Percentiles rank a stretch among this genome's conserved stretches.
Conservation (phyloP, 2,797 vertebrate species). For the Semotilus atromaculatus region DNA sequence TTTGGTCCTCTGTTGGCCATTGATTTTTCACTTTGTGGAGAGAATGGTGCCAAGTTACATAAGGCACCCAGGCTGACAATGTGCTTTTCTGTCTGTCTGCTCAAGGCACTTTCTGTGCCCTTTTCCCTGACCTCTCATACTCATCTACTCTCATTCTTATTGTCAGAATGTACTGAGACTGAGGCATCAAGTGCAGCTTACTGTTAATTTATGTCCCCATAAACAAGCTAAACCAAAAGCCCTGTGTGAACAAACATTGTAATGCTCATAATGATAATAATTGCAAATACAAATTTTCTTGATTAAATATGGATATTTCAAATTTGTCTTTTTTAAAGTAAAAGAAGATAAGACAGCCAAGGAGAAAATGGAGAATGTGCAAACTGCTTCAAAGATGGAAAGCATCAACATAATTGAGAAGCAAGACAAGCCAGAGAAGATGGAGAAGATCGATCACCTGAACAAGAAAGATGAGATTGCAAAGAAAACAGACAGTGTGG, state of each 20-base stretch:
- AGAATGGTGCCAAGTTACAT: constrained; percentile 55
- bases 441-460: constrained; percentile 65
- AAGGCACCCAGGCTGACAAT: constrained; percentile 55
- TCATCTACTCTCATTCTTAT: constrained; percentile 18
- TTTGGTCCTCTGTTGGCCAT: constrained; percentile 36
- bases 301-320: background rate
- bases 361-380: constrained; percentile 72
- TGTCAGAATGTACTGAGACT: background rate
- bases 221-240: background rate
- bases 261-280: background rate
- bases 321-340: constrained; percentile 63
- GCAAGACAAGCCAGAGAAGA: constrained; percentile 61
- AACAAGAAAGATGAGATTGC: constrained; percentile 68
- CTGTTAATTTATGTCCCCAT: background rate
- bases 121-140: constrained; percentile 26
- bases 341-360: constrained; percentile 78
- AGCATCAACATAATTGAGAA: constrained; percentile 48
- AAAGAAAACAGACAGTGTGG: constrained; percentile 62
- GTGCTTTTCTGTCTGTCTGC: constrained; percentile 56
- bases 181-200: background rate
- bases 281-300: background rate
- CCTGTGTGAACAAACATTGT: background rate
- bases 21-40: constrained; percentile 42
- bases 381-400: constrained; percentile 55
- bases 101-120: constrained; percentile 46